Percentiles rank a stretch among this genome's conserved stretches.
Evolutionary conservation across 2,797 vertebrate genomes (phyloP).

Genomic region (Uromys caudimaculatus): DNA sequence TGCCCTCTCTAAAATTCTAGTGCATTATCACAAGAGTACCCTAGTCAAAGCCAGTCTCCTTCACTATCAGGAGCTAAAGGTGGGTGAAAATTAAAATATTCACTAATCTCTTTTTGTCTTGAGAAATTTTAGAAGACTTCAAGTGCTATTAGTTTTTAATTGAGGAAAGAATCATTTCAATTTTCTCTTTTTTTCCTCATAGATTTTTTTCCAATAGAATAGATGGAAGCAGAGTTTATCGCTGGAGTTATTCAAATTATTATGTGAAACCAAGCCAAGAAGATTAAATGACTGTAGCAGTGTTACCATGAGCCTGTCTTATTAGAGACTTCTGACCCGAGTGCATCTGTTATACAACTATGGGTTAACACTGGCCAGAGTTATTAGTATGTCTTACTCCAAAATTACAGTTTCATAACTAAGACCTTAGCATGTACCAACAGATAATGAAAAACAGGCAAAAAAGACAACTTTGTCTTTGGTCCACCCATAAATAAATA

Average conservation of each 20-base stretch:
- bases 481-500: background rate
- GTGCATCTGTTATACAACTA: background rate
- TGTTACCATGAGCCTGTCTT: background rate
- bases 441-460: background rate
- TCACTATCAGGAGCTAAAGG: background rate
- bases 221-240: background rate
- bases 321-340: background rate
- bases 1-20: background rate
- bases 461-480: background rate
- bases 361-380: background rate
- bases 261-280: background rate
- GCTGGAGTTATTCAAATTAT: background rate
- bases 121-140: background rate
- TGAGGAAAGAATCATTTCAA: background rate
- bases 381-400: background rate
- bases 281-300: background rate
- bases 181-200: background rate
- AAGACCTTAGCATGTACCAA: background rate
- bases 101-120: background rate
- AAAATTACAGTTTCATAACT: conserved; percentile 22
- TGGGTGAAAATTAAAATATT: conserved; percentile 17
- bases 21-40: background rate
- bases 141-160: conserved; percentile 1
- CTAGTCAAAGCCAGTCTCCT: background rate
- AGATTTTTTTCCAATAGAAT: background rate